Evolutionary conservation across 2,113 vertebrate species (phyloP).

Genomic region (Anolis sagrei): DNA sequence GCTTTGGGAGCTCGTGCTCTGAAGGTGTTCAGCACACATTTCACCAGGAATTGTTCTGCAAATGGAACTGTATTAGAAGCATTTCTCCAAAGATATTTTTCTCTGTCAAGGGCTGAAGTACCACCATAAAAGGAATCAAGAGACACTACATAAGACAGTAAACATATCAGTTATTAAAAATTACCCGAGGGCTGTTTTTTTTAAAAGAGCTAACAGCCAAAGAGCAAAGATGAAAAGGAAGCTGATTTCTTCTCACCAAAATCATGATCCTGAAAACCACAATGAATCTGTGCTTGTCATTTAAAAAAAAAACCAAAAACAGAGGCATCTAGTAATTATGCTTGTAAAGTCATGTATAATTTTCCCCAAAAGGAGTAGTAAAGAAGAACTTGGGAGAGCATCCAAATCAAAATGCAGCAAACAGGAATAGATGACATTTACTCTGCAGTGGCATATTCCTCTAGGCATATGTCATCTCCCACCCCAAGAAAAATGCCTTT

Average conservation of each 20-base stretch:
- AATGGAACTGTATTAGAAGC: background rate
- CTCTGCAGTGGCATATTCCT: background rate
- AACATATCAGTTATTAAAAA: background rate
- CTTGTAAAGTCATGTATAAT: background rate
- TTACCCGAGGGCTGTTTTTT: background rate
- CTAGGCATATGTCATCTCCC: background rate
- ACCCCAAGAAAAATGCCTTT: background rate
- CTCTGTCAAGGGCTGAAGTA: background rate
- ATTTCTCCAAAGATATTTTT: background rate
- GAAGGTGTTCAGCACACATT: background rate
- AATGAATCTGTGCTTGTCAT: background rate
- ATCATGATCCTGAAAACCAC: background rate
- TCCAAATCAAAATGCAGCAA: background rate
- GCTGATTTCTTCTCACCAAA: too few relatives aligned
- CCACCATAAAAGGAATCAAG: background rate
- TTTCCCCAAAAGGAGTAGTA: background rate
- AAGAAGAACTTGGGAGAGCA: background rate
- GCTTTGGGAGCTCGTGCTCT: too few relatives aligned
- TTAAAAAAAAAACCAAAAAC: too few relatives aligned
- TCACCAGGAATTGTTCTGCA: background rate
- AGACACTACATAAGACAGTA: background rate
- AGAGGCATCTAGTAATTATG: background rate
- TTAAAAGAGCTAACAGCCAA: background rate
- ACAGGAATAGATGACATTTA: background rate
- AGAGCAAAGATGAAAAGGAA: background rate